Conservation (phyloP, 2,888 invertebrate genomes). For the Hydrotaea cyrtoneurina region DNA sequence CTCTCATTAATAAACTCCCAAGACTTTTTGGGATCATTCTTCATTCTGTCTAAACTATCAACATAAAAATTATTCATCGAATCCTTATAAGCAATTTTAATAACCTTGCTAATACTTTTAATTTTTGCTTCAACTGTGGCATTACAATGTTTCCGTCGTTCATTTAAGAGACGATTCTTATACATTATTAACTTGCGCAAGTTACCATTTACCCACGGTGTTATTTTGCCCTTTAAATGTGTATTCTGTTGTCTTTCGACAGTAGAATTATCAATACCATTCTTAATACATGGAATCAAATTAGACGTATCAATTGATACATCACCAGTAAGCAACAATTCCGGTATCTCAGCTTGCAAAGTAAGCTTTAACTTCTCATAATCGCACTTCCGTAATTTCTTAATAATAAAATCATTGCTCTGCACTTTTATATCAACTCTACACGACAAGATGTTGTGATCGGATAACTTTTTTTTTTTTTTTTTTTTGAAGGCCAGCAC, state of each 20-base stretch:
- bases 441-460: not conserved
- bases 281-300: not conserved
- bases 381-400: not conserved
- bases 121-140: not conserved
- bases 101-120: not conserved
- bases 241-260: not conserved
- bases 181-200: conserved; percentile 6
- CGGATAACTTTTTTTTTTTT: no score
- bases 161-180: conserved; percentile 2
- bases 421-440: not conserved
- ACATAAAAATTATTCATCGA: conserved; percentile 17
- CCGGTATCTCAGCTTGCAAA: not conserved
- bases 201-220: conserved; percentile 3
- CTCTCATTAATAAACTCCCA: conserved; percentile 24
- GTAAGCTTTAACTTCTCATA: not conserved
- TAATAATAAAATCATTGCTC: not conserved
- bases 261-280: not conserved
- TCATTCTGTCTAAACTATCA: not conserved
- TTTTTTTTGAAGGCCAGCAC: no score
- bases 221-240: not conserved
- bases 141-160: not conserved
- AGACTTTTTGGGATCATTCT: conserved; percentile 15
- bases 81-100: not conserved
- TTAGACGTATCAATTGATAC: not conserved
- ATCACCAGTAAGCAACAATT: not conserved